Conservation (phyloP, 92 coral and sea anemone species). For the Zoanthus solanderi region DNA sequence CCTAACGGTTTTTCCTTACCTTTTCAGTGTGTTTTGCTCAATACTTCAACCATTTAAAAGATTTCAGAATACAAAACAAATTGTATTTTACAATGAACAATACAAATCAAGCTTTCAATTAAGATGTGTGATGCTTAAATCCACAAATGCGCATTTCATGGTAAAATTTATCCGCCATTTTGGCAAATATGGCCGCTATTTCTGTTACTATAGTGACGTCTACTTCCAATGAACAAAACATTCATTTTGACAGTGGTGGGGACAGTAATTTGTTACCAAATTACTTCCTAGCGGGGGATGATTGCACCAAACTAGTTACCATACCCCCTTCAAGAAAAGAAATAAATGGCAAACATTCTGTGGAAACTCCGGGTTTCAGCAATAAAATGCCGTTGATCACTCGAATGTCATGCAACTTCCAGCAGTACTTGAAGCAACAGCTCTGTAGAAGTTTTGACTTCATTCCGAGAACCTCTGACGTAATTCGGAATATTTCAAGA, state of each 20-base stretch:
- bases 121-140: constrained; percentile 9
- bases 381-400: neutral
- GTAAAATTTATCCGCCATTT: constrained; percentile 42
- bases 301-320: neutral
- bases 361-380: neutral
- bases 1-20: constrained; percentile 27
- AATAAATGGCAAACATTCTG: no score
- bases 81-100: neutral
- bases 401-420: neutral
- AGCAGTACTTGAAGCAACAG: neutral
- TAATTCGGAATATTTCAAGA: neutral
- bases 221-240: constrained; percentile 32
- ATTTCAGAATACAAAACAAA: neutral
- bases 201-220: constrained; percentile 86
- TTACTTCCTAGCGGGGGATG: neutral
- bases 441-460: neutral
- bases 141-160: constrained; percentile 40
- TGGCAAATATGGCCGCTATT: constrained; percentile 73
- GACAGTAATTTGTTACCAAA: neutral
- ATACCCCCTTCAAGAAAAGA: no score
- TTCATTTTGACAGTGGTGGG: neutral
- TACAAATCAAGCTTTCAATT: neutral
- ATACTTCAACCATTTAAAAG: neutral
- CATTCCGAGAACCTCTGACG: neutral
- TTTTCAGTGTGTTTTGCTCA: neutral